These are phyloP conservation scores for Peromyscus maniculatus DNA, from an alignment of 2,113 vertebrate genomes.

Conservation along the genomic window DNA sequence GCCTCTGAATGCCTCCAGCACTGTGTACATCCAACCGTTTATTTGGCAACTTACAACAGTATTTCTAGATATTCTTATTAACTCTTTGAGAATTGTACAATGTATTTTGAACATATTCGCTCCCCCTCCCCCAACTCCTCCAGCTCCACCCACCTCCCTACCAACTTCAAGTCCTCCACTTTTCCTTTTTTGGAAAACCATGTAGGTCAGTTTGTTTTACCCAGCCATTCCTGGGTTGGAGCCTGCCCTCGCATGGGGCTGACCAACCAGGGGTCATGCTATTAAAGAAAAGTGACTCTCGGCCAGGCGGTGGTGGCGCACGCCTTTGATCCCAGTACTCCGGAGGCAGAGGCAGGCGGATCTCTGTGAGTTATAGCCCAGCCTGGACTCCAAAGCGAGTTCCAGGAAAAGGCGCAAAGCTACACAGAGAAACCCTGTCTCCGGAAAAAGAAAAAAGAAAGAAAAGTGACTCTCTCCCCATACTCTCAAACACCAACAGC, in stretches of 20 bases:
- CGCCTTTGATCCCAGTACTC: too few relatives aligned
- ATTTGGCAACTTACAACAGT: constrained; percentile 12
- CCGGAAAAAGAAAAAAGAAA: neutral
- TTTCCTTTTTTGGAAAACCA: neutral
- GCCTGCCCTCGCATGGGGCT: neutral
- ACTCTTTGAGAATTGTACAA: neutral
- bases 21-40: constrained; percentile 24
- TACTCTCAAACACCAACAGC: too few relatives aligned
- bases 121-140: neutral
- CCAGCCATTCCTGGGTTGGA: neutral
- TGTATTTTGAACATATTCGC: neutral
- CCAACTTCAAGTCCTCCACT: neutral
- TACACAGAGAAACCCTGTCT: too few relatives aligned
- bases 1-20: constrained; percentile 35
- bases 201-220: neutral
- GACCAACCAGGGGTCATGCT: neutral
- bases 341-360: too few relatives aligned
- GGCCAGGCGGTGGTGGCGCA: too few relatives aligned
- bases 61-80: constrained; percentile 33
- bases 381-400: too few relatives aligned
- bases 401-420: too few relatives aligned
- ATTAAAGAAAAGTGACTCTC: neutral
- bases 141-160: neutral
- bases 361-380: too few relatives aligned
- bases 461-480: neutral